A percentile compares a stretch with the other conserved stretches of the same genome.
phyloP scores from a whole-genome alignment of 2,113 vertebrate species.

The Dipodomys stephensi region DNA sequence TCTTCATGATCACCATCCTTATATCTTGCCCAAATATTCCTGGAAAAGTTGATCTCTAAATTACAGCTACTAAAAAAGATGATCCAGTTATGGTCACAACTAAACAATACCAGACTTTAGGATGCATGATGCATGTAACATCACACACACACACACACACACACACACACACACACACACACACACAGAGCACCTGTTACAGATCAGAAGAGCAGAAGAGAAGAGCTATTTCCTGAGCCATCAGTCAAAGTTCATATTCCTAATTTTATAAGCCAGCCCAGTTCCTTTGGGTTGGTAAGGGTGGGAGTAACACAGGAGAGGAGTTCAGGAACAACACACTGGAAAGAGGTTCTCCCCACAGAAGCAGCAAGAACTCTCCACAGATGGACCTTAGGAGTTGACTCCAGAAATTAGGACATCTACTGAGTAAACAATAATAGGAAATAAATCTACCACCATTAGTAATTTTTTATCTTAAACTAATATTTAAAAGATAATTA shows the following conservation, averaged over 20 bases:
- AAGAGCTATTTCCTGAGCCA: neutral
- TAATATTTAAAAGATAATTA: neutral
- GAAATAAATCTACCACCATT: neutral
- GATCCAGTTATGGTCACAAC: neutral
- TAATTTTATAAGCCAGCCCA: neutral
- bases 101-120: neutral
- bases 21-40: neutral
- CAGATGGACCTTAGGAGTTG: neutral
- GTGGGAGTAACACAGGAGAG: fast-evolving
- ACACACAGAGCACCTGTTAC: neutral
- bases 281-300: neutral
- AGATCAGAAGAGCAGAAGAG: neutral
- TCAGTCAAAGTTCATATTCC: neutral
- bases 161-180: neutral
- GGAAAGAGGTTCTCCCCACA: neutral
- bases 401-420: neutral
- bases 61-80: neutral
- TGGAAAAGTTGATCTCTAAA: neutral
- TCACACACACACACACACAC: too few species aligned
- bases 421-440: neutral
- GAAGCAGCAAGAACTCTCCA: neutral
- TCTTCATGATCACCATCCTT: neutral
- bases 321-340: neutral
- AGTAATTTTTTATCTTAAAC: neutral
- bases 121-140: too few species aligned